These are phyloP conservation scores for Heliopora coerulea DNA, from an alignment of 92 coral and sea anemone genomes.

Conservation along the genomic window DNA sequence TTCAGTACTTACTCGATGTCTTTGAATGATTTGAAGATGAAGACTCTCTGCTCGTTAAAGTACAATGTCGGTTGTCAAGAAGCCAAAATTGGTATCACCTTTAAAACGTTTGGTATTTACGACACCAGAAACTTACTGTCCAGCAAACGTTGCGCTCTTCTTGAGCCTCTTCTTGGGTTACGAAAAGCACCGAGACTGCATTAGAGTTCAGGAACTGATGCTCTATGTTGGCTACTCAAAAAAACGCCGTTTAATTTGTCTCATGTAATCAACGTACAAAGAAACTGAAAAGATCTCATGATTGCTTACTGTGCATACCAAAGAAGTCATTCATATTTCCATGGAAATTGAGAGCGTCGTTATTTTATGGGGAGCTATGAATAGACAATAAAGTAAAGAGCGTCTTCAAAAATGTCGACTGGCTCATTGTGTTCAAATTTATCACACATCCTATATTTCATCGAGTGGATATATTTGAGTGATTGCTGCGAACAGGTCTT, in stretches of 20 bases:
- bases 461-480: no score
- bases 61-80: background rate
- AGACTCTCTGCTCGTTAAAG: background rate
- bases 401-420: no score
- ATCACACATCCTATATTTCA: no score
- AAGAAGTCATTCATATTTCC: constrained; percentile 17
- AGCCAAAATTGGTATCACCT: background rate
- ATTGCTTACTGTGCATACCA: constrained; percentile 23
- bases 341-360: constrained; percentile 32
- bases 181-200: no score
- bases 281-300: constrained; percentile 19
- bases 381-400: no score
- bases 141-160: no score
- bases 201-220: background rate
- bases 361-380: background rate
- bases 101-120: no score
- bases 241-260: constrained; percentile 30
- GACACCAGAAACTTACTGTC: no score
- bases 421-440: no score
- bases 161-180: no score
- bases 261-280: constrained; percentile 23
- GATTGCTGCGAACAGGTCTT: no score
- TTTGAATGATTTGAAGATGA: constrained; percentile 16
- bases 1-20: constrained; percentile 29
- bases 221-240: background rate